Conservation (phyloP, 2,113 vertebrate species). For the Chionis minor region DNA sequence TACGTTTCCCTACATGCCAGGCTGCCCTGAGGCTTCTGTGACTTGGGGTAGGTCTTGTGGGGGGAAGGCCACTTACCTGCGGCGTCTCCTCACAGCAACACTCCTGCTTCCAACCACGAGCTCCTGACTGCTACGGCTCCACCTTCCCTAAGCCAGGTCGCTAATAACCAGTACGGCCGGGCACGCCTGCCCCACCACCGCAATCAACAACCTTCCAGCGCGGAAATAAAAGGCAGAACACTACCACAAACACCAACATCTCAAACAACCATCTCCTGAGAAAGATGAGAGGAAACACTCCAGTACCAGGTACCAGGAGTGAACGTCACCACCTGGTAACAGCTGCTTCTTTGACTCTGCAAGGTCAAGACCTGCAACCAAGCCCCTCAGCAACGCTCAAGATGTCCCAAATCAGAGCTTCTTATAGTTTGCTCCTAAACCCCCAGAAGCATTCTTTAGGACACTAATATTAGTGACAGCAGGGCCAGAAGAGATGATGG, state of each 20-base stretch:
- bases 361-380: not conserved
- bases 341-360: not conserved
- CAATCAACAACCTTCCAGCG: not conserved
- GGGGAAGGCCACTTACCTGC: conserved; percentile 2
- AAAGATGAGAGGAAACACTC: not conserved
- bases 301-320: not conserved
- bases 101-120: not conserved
- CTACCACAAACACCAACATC: not conserved
- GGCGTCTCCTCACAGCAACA: not conserved
- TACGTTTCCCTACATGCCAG: not conserved
- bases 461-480: not conserved
- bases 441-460: not conserved
- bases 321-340: rapidly evolving
- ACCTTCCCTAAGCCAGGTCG: not conserved
- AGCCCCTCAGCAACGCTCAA: not conserved
- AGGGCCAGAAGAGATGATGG: not conserved
- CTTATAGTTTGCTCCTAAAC: not conserved
- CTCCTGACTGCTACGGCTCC: rapidly evolving
- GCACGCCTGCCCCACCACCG: not conserved
- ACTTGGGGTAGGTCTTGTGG: not conserved
- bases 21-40: not conserved
- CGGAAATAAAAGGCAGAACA: not conserved
- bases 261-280: not conserved
- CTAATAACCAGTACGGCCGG: not conserved
- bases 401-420: not conserved